phyloP scores from a whole-genome alignment of 2,888 invertebrate genomes.

The Ophioninae sp. region DNA sequence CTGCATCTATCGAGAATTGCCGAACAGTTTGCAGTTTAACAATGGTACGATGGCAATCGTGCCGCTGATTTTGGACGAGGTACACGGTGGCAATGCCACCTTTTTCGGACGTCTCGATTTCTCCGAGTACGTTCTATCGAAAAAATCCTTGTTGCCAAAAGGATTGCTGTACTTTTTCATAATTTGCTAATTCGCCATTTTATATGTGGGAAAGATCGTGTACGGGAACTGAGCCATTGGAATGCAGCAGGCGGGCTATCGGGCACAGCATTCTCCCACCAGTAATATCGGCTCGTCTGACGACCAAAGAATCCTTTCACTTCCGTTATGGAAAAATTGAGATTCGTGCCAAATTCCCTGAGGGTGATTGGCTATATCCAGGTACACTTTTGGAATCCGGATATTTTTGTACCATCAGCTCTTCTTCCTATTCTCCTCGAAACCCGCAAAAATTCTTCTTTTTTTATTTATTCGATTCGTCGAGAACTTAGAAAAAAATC shows the following conservation, averaged over 20 bases:
- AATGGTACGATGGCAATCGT: conserved; percentile 72
- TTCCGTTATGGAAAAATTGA: conserved; percentile 82
- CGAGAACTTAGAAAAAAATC: no score
- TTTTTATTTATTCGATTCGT: no score
- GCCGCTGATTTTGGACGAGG: conserved; percentile 73
- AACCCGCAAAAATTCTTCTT: no score
- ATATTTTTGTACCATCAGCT: background rate
- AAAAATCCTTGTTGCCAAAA: background rate
- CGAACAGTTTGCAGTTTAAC: conserved; percentile 64
- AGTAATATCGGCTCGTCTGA: conserved; percentile 81
- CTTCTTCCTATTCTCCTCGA: no score
- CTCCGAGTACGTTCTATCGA: conserved; percentile 64
- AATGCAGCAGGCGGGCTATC: conserved; percentile 75
- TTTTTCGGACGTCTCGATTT: conserved; percentile 70
- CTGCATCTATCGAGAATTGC: conserved; percentile 73
- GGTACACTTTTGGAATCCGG: conserved; percentile 74
- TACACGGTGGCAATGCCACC: conserved; percentile 71
- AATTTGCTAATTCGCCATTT: background rate
- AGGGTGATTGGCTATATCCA: conserved; percentile 84
- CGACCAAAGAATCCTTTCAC: conserved; percentile 78
- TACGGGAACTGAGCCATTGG: conserved; percentile 74
- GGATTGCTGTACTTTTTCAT: background rate
- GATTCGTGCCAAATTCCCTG: conserved; percentile 82
- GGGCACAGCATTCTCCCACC: conserved; percentile 81
- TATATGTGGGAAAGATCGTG: conserved; percentile 74